Conservation (phyloP, 2,888 invertebrate genomes). For the Drosophila paracracens region DNA sequence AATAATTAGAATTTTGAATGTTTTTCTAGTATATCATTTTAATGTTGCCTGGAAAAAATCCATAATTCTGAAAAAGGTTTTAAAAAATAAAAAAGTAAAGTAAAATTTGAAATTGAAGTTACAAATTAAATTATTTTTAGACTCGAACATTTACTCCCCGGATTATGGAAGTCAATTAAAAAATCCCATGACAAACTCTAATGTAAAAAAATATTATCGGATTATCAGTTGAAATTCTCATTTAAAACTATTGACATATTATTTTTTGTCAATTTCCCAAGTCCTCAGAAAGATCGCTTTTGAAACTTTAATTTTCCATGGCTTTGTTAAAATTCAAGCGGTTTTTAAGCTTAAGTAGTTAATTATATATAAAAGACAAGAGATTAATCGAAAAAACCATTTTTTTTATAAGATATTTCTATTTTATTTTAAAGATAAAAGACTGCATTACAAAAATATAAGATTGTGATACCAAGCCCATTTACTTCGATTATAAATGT, state of each 20-base stretch:
- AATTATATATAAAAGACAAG: background rate
- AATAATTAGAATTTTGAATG: background rate
- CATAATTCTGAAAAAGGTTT: background rate
- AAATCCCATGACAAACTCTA: background rate
- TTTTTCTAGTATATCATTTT: background rate
- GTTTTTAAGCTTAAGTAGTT: background rate
- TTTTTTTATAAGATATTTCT: background rate
- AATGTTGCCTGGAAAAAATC: background rate
- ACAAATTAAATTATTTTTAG: background rate
- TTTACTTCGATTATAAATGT: background rate
- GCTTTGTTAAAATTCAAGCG: background rate
- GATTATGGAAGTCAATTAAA: background rate
- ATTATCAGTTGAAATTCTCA: background rate
- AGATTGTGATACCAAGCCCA: background rate
- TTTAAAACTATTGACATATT: background rate
- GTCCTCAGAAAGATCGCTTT: background rate
- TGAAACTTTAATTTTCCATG: background rate
- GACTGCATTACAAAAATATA: background rate
- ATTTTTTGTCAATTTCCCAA: background rate
- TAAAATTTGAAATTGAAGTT: background rate
- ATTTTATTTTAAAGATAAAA: no score
- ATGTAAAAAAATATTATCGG: background rate
- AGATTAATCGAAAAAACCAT: background rate
- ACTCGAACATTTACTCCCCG: background rate
- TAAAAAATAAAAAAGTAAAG: background rate